Conservation (phyloP, 1,140 invertebrate genomes). For the Bombus haemorrhoidalis region DNA sequence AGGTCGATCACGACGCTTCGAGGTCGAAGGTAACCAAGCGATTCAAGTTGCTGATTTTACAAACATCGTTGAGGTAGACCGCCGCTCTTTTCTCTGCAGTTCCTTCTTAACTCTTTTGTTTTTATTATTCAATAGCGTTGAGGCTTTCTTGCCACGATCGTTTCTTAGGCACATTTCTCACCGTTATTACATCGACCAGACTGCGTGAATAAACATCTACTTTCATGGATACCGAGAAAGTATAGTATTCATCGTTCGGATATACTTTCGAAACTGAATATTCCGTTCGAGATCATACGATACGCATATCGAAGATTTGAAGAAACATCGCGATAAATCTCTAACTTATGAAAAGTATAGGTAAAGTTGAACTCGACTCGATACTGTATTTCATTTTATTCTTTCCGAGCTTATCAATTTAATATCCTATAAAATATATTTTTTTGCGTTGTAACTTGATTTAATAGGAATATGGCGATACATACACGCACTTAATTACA, state of each 20-base stretch:
- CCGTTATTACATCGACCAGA: background rate
- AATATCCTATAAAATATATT: no score
- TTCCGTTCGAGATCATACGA: background rate
- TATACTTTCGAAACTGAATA: background rate
- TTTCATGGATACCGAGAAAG: background rate
- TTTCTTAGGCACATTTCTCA: background rate
- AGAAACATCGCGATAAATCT: background rate
- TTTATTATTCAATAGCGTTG: background rate
- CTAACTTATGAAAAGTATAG: background rate
- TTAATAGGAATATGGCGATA: no score
- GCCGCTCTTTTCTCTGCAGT: background rate
- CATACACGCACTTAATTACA: no score
- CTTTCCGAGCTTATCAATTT: no score
- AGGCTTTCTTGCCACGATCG: no score
- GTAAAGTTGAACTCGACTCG: background rate
- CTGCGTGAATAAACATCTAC: background rate
- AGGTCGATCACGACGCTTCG: background rate
- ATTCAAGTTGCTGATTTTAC: conserved; percentile 6
- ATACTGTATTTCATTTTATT: background rate
- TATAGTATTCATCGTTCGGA: background rate
- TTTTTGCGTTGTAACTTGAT: no score
- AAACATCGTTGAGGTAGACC: background rate
- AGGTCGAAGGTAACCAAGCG: background rate
- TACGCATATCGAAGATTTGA: background rate
- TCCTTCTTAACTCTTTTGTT: background rate